A percentile compares a stretch with the other conserved stretches of the same genome.
phyloP scores from a whole-genome alignment of 2,797 vertebrate genomes.

The Cynopterus sphinx region DNA sequence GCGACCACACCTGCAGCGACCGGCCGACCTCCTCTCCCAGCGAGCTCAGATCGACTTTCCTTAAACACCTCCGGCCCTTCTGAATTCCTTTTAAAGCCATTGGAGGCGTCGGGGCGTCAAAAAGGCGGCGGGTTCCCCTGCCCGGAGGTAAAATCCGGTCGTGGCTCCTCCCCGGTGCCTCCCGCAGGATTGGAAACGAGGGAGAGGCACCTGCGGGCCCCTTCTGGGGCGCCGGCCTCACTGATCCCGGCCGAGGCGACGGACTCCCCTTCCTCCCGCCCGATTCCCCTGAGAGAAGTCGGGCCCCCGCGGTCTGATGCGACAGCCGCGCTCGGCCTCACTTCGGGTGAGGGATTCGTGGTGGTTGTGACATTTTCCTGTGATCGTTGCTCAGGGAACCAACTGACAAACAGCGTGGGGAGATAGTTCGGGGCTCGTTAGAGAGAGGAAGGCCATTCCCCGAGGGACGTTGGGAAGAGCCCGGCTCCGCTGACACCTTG shows the following conservation, averaged over 20 bases:
- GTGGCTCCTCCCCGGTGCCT: fast-evolving
- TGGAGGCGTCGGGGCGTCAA: background rate
- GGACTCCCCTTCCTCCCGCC: background rate
- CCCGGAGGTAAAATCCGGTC: too few relatives aligned
- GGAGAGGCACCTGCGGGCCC: fast-evolving
- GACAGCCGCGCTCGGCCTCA: too few relatives aligned
- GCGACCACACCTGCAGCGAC: background rate
- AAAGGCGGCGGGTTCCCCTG: background rate
- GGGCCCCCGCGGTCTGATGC: background rate
- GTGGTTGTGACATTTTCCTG: background rate
- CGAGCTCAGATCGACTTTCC: background rate
- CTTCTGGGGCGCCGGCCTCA: fast-evolving
- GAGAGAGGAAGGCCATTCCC: background rate
- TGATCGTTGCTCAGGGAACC: background rate
- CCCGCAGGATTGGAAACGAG: background rate
- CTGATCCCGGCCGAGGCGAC: fast-evolving
- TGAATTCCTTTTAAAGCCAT: background rate
- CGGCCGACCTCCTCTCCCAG: background rate
- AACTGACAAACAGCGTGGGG: too few relatives aligned
- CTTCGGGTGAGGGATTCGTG: background rate
- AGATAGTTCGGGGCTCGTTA: background rate
- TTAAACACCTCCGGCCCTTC: background rate
- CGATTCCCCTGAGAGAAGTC: too few relatives aligned
- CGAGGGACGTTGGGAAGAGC: background rate
- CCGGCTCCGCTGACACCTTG: fast-evolving